Evolutionary conservation across 2,113 vertebrate species (phyloP).

Genomic region (Siniperca knerii): DNA sequence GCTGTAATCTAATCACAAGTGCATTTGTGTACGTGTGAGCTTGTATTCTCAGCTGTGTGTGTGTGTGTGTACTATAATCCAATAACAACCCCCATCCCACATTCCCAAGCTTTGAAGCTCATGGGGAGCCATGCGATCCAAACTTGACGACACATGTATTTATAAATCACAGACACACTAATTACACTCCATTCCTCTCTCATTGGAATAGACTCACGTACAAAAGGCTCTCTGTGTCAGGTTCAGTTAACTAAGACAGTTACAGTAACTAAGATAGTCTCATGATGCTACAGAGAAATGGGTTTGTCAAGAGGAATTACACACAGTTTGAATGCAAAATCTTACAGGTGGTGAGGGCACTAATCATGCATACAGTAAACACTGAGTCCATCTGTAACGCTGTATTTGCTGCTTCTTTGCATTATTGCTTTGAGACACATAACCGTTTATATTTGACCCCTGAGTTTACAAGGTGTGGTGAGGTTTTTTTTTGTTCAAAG

Average conservation of each 20-base stretch:
- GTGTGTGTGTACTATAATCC: slow-evolving; percentile 35
- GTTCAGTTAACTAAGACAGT: slow-evolving; percentile 9
- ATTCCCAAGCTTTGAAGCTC: slow-evolving; percentile 24
- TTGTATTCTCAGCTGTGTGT: slow-evolving; percentile 23
- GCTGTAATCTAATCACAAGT: neutral
- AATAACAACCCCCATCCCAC: slow-evolving; percentile 26
- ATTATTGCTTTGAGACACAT: neutral
- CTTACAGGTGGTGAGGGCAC: neutral
- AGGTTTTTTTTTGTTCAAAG: neutral
- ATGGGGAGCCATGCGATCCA: slow-evolving; percentile 30
- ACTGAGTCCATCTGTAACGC: neutral
- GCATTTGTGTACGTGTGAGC: neutral
- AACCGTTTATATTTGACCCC: neutral
- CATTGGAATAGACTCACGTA: slow-evolving; percentile 33
- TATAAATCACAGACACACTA: slow-evolving; percentile 59
- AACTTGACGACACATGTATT: slow-evolving; percentile 58
- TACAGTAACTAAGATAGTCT: neutral
- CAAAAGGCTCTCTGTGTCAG: slow-evolving; percentile 47
- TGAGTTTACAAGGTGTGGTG: neutral
- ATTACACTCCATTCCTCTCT: slow-evolving; percentile 54
- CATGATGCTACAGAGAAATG: slow-evolving; percentile 17
- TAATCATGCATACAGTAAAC: neutral
- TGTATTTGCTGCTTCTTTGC: neutral
- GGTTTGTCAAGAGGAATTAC: neutral
- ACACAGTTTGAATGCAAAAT: neutral